phyloP scores from a whole-genome alignment of 2,113 vertebrate genomes.

The Trogon melanurus region DNA sequence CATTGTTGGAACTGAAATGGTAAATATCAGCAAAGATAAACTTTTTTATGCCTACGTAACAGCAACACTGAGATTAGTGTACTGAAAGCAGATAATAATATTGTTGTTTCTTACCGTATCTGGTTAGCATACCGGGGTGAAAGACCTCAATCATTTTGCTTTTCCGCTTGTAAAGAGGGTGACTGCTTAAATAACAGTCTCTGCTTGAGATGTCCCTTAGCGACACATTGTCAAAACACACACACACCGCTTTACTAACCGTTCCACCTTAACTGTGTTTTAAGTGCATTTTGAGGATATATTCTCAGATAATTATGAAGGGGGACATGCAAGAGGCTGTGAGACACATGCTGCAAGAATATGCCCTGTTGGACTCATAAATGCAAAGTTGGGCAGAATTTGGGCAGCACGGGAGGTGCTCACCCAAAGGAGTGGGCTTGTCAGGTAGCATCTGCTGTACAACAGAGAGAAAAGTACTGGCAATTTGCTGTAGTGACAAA shows the following conservation, averaged over 20 bases:
- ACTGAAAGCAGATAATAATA: not conserved
- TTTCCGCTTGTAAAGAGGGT: not conserved
- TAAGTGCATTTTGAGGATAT: not conserved
- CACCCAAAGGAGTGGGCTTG: not conserved
- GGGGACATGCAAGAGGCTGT: not conserved
- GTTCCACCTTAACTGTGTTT: not conserved
- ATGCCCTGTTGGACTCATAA: not conserved
- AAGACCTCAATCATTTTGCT: not conserved
- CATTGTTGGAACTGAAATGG: not conserved
- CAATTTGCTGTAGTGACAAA: not conserved
- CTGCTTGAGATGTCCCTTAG: not conserved
- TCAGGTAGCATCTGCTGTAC: fast-evolving
- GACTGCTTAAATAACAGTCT: not conserved
- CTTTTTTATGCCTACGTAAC: not conserved
- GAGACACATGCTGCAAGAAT: not conserved
- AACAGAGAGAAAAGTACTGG: not conserved
- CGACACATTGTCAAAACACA: not conserved
- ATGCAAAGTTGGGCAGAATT: not conserved
- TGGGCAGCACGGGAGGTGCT: not conserved
- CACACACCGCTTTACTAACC: not conserved
- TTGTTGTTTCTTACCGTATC: not conserved
- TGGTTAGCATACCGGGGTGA: not conserved
- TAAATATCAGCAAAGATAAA: not conserved
- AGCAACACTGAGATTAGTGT: not conserved
- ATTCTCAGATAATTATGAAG: not conserved